Percentiles rank a stretch among this genome's conserved stretches.
Conservation (phyloP, 2,888 invertebrate species). For the Dysmachus trigonus region DNA sequence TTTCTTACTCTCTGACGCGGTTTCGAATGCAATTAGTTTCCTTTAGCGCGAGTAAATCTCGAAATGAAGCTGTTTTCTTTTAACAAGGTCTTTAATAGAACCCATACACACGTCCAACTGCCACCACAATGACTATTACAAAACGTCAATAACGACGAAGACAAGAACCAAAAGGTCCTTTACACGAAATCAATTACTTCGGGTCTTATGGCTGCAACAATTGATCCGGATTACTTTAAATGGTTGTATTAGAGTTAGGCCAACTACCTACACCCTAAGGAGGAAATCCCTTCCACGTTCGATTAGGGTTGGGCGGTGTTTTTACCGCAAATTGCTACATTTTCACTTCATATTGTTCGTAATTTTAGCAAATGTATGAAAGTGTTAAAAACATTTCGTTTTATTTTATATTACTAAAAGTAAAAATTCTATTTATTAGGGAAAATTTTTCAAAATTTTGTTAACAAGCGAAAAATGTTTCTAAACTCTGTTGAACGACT, state of each 20-base stretch:
- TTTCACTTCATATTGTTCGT: not conserved
- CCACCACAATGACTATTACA: not conserved
- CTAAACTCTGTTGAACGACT: not conserved
- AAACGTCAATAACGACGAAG: not conserved
- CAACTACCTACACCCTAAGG: not conserved
- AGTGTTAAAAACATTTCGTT: not conserved
- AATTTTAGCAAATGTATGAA: not conserved
- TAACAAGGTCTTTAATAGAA: not conserved
- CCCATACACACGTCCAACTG: not conserved
- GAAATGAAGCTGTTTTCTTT: not conserved
- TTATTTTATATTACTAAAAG: not conserved
- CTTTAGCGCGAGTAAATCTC: not conserved
- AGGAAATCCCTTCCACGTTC: not conserved
- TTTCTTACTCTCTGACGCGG: not conserved
- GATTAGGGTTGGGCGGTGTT: not conserved
- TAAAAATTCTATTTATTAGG: not conserved
- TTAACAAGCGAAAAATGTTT: not conserved
- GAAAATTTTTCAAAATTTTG: not conserved
- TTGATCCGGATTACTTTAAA: conserved; percentile 31
- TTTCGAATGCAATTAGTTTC: conserved; percentile 11
- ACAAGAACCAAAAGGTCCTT: not conserved
- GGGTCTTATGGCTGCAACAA: not conserved
- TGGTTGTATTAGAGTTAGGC: not conserved
- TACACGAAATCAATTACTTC: conserved; percentile 19
- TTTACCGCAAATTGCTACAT: not conserved